phyloP scores from a whole-genome alignment of 2,113 vertebrate genomes.

The Hippotragus niger region DNA sequence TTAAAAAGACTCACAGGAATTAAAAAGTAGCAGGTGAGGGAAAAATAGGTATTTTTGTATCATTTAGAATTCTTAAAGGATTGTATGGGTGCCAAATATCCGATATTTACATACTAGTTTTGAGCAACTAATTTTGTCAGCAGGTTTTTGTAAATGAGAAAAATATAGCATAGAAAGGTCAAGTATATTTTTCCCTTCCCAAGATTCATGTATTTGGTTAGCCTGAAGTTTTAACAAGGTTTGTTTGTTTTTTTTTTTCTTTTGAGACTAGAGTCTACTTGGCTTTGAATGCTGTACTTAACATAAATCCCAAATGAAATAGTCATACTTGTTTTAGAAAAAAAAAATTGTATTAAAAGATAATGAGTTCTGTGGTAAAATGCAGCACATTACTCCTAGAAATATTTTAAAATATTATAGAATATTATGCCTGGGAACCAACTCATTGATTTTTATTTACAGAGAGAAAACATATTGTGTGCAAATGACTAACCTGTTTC shows the following conservation, averaged over 20 bases:
- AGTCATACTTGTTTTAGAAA: slow-evolving; percentile 6
- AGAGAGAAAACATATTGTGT: background rate
- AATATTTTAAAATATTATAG: background rate
- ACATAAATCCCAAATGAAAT: background rate
- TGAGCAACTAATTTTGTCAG: slow-evolving; percentile 34
- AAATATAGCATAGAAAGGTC: slow-evolving; percentile 37
- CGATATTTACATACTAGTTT: slow-evolving; percentile 23
- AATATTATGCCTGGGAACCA: background rate
- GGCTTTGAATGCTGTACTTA: background rate
- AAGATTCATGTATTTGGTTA: background rate
- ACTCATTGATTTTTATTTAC: background rate
- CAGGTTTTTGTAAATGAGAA: slow-evolving; percentile 4
- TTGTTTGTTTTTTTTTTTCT: background rate
- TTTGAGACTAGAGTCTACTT: background rate
- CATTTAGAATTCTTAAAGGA: slow-evolving; percentile 25
- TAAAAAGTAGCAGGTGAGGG: slow-evolving; percentile 3
- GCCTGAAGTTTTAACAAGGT: background rate
- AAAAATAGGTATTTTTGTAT: background rate
- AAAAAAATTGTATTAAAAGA: background rate
- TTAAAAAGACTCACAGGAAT: slow-evolving; percentile 13
- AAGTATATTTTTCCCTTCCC: background rate
- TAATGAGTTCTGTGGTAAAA: background rate
- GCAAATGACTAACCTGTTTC: background rate
- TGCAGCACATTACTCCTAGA: background rate
- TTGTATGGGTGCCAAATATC: background rate